These are phyloP conservation scores for Eunapius fragilis DNA, from an alignment of 37 sponge, comb jelly and placozoan genomes.

Conservation along the genomic window DNA sequence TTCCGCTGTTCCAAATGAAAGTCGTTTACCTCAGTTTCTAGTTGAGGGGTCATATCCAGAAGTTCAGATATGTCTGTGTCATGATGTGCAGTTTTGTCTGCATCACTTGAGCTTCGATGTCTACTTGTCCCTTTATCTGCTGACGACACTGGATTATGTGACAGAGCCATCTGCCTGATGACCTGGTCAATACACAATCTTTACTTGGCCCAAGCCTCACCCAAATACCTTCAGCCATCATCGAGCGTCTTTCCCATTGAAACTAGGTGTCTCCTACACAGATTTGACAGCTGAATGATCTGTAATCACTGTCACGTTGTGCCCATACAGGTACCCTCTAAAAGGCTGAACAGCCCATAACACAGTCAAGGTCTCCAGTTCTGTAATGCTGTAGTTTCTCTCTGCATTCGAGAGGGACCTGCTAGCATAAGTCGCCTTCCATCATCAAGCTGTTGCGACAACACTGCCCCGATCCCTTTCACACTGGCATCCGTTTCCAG, in stretches of 20 bases:
- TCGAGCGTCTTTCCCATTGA: slow-evolving; percentile 26
- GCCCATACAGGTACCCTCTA: slow-evolving; percentile 33
- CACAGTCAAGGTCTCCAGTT: slow-evolving; percentile 29
- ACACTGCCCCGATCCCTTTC: slow-evolving; percentile 33
- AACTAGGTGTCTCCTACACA: slow-evolving; percentile 14
- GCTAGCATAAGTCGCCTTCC: slow-evolving; percentile 30
- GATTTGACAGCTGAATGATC: slow-evolving; percentile 53
- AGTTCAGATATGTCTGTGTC: neutral
- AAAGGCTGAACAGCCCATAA: slow-evolving; percentile 46
- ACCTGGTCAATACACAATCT: slow-evolving; percentile 24
- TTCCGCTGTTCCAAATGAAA: slow-evolving; percentile 24
- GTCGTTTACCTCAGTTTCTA: neutral
- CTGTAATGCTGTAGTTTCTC: slow-evolving; percentile 22
- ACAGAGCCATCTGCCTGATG: slow-evolving; percentile 34
- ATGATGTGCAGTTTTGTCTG: too few relatives aligned
- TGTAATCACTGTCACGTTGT: neutral
- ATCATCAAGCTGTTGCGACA: slow-evolving; percentile 30
- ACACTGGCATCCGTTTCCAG: slow-evolving; percentile 44
- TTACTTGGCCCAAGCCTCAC: neutral
- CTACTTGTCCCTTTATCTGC: slow-evolving; percentile 2
- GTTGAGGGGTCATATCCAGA: neutral
- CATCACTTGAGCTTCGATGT: neutral
- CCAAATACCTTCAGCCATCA: too few relatives aligned
- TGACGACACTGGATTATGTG: slow-evolving; percentile 8
- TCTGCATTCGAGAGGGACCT: slow-evolving; percentile 23